Evolutionary conservation across 2,888 invertebrate species (phyloP), one percentile per base, ranked within the genome.

Genomic region (Chaitophorus viminalis): DNA sequence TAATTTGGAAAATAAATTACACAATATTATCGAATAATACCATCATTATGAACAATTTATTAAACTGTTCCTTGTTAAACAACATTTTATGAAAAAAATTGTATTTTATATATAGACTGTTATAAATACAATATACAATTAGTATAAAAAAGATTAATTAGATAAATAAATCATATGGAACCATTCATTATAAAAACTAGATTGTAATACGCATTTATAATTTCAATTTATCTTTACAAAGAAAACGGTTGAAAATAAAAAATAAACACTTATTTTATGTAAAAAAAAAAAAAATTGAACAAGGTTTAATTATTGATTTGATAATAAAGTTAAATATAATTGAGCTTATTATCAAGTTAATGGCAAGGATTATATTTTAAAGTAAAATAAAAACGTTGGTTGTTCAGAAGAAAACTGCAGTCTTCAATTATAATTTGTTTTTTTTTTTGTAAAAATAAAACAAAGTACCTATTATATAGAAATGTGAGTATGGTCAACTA

Each of bases 71-170:
- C 18, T 65, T 36, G 79, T 79, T 29, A 29, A 65, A 65, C 36
- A 79, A 0, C 17, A n/a, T 60, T 60, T 79, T 8, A 36, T n/a
- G n/a, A 79, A 60, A n/a, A 60, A 60, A 21, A 60, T 31, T 33
- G 6, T 39, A 39, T 39, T 46, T 46, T 46, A 9, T 46, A 9
- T 46, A 46, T 46, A 46, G 46, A 46, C 60, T 60, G 60, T 5
- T 60, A 60, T 6, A 60, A 3, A 8, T 25, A 21, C 60, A 60
- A 9, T 21, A 54, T 21, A 54, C 54, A 54, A 17, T 54, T 21
- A 17, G 21, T 21, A 39, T n/a, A 18, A 79, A n/a, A 65, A 65
- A 65, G 60, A 65, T 33, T 36, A 79, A 65, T 79, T 79, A 79
- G n/a, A 79, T 36, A 29, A 60, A 9, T 29, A 36, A 60, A 78